Base-by-base conservation (phyloP, 35 echinoderm and acorn worm genomes). In the Acanthaster planci region DNA sequence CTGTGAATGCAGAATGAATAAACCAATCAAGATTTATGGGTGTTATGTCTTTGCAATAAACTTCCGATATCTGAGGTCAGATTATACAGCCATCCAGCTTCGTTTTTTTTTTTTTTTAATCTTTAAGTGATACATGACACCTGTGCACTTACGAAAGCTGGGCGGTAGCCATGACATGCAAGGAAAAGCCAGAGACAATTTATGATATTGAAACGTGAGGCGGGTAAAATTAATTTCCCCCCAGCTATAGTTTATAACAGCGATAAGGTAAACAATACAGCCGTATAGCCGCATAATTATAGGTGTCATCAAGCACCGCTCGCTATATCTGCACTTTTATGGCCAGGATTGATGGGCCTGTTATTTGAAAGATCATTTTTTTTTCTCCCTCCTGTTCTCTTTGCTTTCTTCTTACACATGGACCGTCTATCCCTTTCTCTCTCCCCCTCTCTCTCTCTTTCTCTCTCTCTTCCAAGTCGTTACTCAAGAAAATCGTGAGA, bases 321-420 rank as follows among this genome's bases (percentile, higher is more conserved):
- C 21, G 60, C 5, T 15, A 72, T 72, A 72, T 72, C 64, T 72
- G 64, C 64, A 72, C 64, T 72, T 72, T 72, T 72, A 72, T 72
- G 64, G 23, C 64, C 34, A 2, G 18, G 23, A 72, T 86, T 56
- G 84, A 59, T 54, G 83, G 67, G 15, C 50, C 75, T 78, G 84
- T 86, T 76, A 86, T 77, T 86, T 78, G 67, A 38, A 78, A 78
- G 75, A 72, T 72, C 23, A 31, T 34, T 34, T 36, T 34, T 72
- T 72, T 26, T 72, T 19, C 30, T 29, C 34, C n/a, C 30, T 29
- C 16, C 9, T 72, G n/a, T 3, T 72, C 29, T 72, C 30, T 35
- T 26, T 72, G 21, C 30, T 26, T 72, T 26, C 30, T 26, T 47
- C 42, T 47, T n/a, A n/a, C n/a, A n/a, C n/a, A n/a, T n/a, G n/a